These are phyloP conservation scores for Archocentrus centrarchus DNA, from an alignment of 2,113 vertebrate genomes.

Conservation along the genomic window DNA sequence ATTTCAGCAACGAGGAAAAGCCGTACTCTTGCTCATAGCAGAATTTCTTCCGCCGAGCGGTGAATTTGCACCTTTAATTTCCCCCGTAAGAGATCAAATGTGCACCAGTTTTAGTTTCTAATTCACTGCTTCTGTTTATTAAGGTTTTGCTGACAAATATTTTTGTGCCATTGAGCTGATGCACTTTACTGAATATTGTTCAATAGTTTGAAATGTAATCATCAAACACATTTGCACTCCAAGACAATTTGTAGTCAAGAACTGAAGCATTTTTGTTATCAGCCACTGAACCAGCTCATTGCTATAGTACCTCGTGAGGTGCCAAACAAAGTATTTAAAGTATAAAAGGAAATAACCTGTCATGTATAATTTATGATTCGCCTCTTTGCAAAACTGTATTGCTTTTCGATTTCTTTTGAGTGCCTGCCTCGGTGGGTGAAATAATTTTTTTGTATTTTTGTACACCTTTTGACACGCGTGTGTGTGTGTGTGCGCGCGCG, in stretches of 20 bases:
- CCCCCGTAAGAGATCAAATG: slow-evolving; percentile 22
- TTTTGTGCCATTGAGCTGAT: slow-evolving; percentile 10
- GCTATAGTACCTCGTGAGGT: slow-evolving; percentile 43
- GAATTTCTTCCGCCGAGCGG: slow-evolving; percentile 25
- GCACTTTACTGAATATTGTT: slow-evolving; percentile 39
- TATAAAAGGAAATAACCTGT: slow-evolving; percentile 51
- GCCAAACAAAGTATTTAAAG: slow-evolving; percentile 49
- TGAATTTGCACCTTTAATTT: slow-evolving; percentile 32
- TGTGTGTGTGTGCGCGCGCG: neutral
- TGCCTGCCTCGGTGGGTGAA: slow-evolving; percentile 9
- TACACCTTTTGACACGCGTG: neutral
- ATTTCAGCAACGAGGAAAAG: slow-evolving; percentile 34
- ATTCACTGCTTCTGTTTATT: slow-evolving; percentile 25
- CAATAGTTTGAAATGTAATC: slow-evolving; percentile 8
- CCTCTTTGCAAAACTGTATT: slow-evolving; percentile 26
- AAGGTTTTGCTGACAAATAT: slow-evolving; percentile 48
- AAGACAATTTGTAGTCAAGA: slow-evolving; percentile 28
- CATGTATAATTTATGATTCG: slow-evolving; percentile 61
- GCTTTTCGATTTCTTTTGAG: slow-evolving; percentile 20
- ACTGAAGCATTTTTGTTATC: slow-evolving; percentile 12
- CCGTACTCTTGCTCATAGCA: neutral
- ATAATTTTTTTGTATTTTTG: slow-evolving; percentile 7
- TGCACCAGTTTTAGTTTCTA: slow-evolving; percentile 19
- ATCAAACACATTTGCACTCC: slow-evolving; percentile 44
- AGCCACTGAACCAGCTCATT: slow-evolving; percentile 50